Conservation (phyloP, 2,888 invertebrate genomes). For the Ornithoptera priamus region DNA sequence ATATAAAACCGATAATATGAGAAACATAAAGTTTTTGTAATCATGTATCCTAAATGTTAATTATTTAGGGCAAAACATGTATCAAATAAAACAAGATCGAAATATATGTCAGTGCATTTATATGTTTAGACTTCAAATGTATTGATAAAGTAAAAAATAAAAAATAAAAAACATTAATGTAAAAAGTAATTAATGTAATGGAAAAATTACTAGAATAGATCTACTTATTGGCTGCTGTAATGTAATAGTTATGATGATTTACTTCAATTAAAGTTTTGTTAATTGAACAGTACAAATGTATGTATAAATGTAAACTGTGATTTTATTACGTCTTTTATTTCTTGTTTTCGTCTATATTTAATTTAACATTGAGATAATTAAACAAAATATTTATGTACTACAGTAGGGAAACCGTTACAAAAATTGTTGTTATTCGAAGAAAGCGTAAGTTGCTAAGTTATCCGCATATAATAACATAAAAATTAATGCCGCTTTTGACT, state of each 20-base stretch:
- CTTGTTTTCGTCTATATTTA: not conserved
- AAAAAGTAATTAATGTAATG: not conserved
- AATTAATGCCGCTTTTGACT: conserved; percentile 29
- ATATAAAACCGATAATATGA: conserved; percentile 21
- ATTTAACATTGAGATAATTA: no score
- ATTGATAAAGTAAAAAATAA: not conserved
- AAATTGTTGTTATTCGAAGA: not conserved
- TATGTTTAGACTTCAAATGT: no score
- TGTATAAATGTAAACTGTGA: not conserved
- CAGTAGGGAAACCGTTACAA: no score
- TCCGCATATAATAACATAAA: not conserved
- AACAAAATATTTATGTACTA: no score
- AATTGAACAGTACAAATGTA: not conserved
- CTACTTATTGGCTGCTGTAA: not conserved
- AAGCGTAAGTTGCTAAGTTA: not conserved
- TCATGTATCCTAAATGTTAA: conserved; percentile 6
- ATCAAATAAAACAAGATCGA: not conserved
- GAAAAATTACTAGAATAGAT: not conserved
- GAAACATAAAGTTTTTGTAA: conserved; percentile 1
- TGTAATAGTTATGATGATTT: not conserved
- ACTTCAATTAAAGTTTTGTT: no score
- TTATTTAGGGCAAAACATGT: not conserved
- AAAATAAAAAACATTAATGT: not conserved
- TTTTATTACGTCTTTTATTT: not conserved
- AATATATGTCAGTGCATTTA: no score